phyloP scores from a whole-genome alignment of 1,140 invertebrate genomes.

The Pissodes strobi region DNA sequence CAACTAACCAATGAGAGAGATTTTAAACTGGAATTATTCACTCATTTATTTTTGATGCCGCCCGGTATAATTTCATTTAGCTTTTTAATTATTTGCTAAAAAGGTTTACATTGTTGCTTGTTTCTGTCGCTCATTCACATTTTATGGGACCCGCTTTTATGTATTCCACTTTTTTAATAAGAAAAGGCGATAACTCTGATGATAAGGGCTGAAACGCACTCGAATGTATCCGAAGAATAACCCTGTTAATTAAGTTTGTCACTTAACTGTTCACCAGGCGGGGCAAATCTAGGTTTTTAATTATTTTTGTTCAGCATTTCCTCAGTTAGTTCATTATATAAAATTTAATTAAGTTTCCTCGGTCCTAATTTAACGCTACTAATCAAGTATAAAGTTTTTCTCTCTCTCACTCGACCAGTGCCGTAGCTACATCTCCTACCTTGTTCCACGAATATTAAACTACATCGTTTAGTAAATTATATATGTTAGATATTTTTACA shows the following conservation, averaged over 20 bases:
- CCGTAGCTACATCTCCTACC: too few species aligned
- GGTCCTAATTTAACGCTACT: constrained; percentile 58
- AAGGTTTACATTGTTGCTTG: constrained; percentile 32
- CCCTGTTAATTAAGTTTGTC: constrained; percentile 58
- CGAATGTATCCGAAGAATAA: constrained; percentile 54
- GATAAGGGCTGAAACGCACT: constrained; percentile 49
- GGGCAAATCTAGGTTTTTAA: constrained; percentile 58
- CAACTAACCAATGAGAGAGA: too few species aligned
- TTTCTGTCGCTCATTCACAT: constrained; percentile 29
- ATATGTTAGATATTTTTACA: too few species aligned
- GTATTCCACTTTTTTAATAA: constrained; percentile 41
- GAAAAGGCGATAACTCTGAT: constrained; percentile 45
- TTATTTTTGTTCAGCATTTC: constrained; percentile 59
- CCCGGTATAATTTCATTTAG: constrained; percentile 20
- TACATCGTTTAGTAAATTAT: too few species aligned
- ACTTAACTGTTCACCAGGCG: constrained; percentile 53
- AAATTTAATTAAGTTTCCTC: constrained; percentile 58
- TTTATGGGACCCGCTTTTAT: constrained; percentile 28
- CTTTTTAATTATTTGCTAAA: constrained; percentile 35
- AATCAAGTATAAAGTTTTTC: constrained; percentile 58
- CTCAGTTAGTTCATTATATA: constrained; percentile 58
- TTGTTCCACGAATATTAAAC: too few species aligned
- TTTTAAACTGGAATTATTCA: too few species aligned
- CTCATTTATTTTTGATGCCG: constrained; percentile 15
- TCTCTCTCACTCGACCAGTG: constrained; percentile 21